A percentile compares a stretch with the other conserved stretches of the same genome.
Conservation (phyloP, 2,888 invertebrate genomes). For the Bembecia ichneumoniformis region DNA sequence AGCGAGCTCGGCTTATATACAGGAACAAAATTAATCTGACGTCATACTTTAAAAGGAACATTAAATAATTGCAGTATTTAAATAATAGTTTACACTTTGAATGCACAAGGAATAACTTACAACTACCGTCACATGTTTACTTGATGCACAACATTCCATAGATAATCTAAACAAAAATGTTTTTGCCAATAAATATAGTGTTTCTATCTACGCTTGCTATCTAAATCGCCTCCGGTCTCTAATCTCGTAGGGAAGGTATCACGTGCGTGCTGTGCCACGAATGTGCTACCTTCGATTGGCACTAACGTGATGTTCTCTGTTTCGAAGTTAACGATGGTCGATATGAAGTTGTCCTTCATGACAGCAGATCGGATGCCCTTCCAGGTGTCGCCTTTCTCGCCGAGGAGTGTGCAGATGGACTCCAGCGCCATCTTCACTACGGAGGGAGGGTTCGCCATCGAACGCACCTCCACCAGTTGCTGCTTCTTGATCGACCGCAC, state of each 20-base stretch:
- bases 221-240: slow-evolving; percentile 1
- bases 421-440: slow-evolving; percentile 94
- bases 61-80: not conserved
- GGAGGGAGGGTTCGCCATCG: slow-evolving; percentile 95
- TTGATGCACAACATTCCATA: slow-evolving; percentile 8
- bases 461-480: slow-evolving; percentile 93
- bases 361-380: slow-evolving; percentile 91
- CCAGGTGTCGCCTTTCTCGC: slow-evolving; percentile 94
- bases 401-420: slow-evolving; percentile 93
- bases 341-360: slow-evolving; percentile 96
- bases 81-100: not conserved
- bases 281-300: slow-evolving; percentile 4
- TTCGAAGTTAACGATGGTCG: slow-evolving; percentile 94
- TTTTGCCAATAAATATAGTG: slow-evolving; percentile 65
- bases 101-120: not conserved
- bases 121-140: not conserved
- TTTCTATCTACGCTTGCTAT: slow-evolving; percentile 18
- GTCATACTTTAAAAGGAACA: slow-evolving; percentile 21
- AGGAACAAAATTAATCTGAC: slow-evolving; percentile 31
- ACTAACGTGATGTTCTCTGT: slow-evolving; percentile 94
- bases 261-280: not conserved
- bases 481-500: slow-evolving; percentile 97
- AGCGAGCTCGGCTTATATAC: slow-evolving; percentile 68
- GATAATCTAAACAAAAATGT: slow-evolving; percentile 26
- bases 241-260: not conserved